These are phyloP conservation scores for Condylostylus longicornis DNA, from an alignment of 1,140 invertebrate genomes.

Conservation along the genomic window DNA sequence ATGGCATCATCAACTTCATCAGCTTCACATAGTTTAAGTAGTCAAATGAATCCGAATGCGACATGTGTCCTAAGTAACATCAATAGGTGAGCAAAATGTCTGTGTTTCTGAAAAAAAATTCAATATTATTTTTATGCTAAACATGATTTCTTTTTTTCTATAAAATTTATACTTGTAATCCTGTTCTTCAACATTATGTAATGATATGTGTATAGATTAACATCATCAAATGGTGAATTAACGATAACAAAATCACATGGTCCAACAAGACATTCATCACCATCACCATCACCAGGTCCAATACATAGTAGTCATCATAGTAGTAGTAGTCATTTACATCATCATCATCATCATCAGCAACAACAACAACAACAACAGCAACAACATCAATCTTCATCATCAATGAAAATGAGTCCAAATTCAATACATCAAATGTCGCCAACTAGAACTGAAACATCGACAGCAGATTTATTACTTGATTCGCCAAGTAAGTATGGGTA, in stretches of 20 bases:
- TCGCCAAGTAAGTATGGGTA: slow-evolving; percentile 62
- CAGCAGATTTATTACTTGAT: slow-evolving; percentile 55
- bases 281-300: slow-evolving; percentile 37
- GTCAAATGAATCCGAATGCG: too few relatives aligned
- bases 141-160: not conserved
- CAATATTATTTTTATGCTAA: not conserved
- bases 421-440: slow-evolving; percentile 31
- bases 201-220: slow-evolving; percentile 36
- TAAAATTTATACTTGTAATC: not conserved
- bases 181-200: not conserved
- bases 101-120: not conserved
- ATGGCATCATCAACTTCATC: slow-evolving; percentile 32
- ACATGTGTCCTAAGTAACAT: slow-evolving; percentile 35
- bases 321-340: not conserved
- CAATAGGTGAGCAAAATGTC: slow-evolving; percentile 25
- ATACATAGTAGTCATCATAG: slow-evolving; percentile 7
- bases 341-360: slow-evolving; percentile 5
- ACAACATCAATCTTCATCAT: slow-evolving; percentile 28
- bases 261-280: slow-evolving; percentile 40
- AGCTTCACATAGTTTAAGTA: slow-evolving; percentile 18
- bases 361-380: slow-evolving; percentile 7
- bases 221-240: slow-evolving; percentile 58
- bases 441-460: slow-evolving; percentile 40
- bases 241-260: slow-evolving; percentile 60
- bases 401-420: slow-evolving; percentile 17